phyloP scores from a whole-genome alignment of 2,888 invertebrate genomes.

The Dynastes hyllus region DNA sequence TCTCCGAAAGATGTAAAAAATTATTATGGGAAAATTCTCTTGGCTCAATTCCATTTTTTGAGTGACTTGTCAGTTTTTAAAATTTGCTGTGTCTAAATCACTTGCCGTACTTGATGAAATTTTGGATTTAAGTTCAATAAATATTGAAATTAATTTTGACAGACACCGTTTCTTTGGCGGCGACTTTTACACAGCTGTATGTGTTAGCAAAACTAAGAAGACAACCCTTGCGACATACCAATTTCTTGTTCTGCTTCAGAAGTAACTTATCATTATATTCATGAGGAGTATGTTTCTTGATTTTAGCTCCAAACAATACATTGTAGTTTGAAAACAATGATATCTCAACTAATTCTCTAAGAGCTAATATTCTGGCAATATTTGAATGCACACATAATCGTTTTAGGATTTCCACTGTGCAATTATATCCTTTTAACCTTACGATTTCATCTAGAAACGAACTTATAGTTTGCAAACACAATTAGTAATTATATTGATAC shows the following conservation, averaged over 20 bases:
- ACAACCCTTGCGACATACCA: constrained; percentile 71
- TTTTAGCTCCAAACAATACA: constrained; percentile 80
- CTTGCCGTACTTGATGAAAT: too few relatives aligned
- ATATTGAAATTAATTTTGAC: too few relatives aligned
- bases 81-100: too few relatives aligned
- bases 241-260: constrained; percentile 85
- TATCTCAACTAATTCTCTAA: constrained; percentile 82
- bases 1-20: too few relatives aligned
- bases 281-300: constrained; percentile 66
- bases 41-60: too few relatives aligned
- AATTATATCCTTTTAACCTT: constrained; percentile 79
- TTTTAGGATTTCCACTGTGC: constrained; percentile 78
- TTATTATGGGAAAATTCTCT: too few relatives aligned
- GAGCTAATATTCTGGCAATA: constrained; percentile 81
- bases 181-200: too few relatives aligned
- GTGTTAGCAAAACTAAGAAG: too few relatives aligned
- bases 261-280: constrained; percentile 73
- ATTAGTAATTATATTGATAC: constrained; percentile 68
- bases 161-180: too few relatives aligned
- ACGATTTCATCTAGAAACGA: constrained; percentile 74
- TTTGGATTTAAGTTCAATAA: too few relatives aligned
- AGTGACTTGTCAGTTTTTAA: too few relatives aligned
- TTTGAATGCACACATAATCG: constrained; percentile 80
- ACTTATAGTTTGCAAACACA: neutral
- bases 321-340: constrained; percentile 81